A percentile compares a stretch with the other conserved stretches of the same genome.
phyloP scores from a whole-genome alignment of 2,888 invertebrate genomes.

The Erpobdella octoculata region DNA sequence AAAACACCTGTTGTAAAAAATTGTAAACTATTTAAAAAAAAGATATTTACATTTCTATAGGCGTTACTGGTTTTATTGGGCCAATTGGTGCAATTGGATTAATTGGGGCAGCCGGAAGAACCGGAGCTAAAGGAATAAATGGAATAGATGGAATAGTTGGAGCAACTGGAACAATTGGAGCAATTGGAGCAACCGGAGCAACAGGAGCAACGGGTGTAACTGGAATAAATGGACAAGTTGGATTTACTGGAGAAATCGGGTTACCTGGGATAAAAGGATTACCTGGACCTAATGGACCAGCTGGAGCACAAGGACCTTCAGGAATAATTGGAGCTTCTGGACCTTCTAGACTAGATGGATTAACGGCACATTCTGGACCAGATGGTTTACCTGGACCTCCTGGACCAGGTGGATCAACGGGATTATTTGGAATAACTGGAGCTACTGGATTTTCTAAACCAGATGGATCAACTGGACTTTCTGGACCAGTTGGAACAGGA shows the following conservation, averaged over 20 bases:
- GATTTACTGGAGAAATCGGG: neutral
- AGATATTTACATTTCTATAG: too few relatives aligned
- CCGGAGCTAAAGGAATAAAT: too few relatives aligned
- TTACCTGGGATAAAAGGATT: neutral
- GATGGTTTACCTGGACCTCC: neutral
- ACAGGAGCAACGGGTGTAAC: neutral
- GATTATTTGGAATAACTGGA: conserved; percentile 26
- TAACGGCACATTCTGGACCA: conserved; percentile 26
- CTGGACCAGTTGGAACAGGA: conserved; percentile 21
- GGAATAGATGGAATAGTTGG: too few relatives aligned
- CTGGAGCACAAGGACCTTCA: conserved; percentile 30
- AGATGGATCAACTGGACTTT: conserved; percentile 12
- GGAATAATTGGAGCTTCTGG: too few relatives aligned
- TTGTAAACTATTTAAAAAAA: too few relatives aligned
- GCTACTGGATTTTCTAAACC: conserved; percentile 30
- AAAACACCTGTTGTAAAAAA: too few relatives aligned
- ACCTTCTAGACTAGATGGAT: too few relatives aligned
- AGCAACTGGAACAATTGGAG: neutral
- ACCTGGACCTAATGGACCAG: conserved; percentile 9
- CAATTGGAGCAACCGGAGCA: neutral
- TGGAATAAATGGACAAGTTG: conserved; percentile 1
- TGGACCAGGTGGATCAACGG: conserved; percentile 28
- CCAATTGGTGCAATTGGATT: too few relatives aligned
- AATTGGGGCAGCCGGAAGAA: too few relatives aligned
- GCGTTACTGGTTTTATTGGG: too few relatives aligned